These are phyloP conservation scores for Peromyscus leucopus DNA, from an alignment of 2,113 vertebrate species.

Conservation along the genomic window DNA sequence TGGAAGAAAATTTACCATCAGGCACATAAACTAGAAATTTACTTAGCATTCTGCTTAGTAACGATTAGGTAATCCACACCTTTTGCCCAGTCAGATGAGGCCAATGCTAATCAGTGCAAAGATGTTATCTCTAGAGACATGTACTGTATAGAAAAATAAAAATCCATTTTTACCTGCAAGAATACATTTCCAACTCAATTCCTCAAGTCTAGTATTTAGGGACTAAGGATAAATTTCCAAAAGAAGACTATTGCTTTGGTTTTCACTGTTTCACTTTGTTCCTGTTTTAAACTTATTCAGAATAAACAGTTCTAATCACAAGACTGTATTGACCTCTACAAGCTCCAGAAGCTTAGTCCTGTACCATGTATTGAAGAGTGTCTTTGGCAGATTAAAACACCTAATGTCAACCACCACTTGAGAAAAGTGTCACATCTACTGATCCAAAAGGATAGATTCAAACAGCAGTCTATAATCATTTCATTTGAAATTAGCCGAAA, in stretches of 20 bases:
- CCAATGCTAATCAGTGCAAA: constrained; percentile 22
- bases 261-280: constrained; percentile 44
- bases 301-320: constrained; percentile 40
- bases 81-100: constrained; percentile 49
- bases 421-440: constrained; percentile 63
- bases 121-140: neutral
- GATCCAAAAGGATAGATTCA: constrained; percentile 31
- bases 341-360: neutral
- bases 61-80: constrained; percentile 56
- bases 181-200: neutral
- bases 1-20: neutral
- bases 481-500: constrained; percentile 61
- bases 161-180: constrained; percentile 32
- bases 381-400: constrained; percentile 61
- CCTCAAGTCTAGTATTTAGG: neutral
- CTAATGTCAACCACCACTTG: constrained; percentile 66
- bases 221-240: neutral
- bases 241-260: neutral
- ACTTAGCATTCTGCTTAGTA: constrained; percentile 62
- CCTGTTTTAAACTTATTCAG: constrained; percentile 3
- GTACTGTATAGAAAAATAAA: constrained; percentile 52
- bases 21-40: neutral
- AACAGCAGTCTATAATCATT: constrained; percentile 48
- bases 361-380: constrained; percentile 13
- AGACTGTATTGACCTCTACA: constrained; percentile 35